A percentile compares a stretch with the other conserved stretches of the same genome.
Evolutionary conservation across 2,888 invertebrate species (phyloP).

Genomic region (Yponomeuta sedellus): DNA sequence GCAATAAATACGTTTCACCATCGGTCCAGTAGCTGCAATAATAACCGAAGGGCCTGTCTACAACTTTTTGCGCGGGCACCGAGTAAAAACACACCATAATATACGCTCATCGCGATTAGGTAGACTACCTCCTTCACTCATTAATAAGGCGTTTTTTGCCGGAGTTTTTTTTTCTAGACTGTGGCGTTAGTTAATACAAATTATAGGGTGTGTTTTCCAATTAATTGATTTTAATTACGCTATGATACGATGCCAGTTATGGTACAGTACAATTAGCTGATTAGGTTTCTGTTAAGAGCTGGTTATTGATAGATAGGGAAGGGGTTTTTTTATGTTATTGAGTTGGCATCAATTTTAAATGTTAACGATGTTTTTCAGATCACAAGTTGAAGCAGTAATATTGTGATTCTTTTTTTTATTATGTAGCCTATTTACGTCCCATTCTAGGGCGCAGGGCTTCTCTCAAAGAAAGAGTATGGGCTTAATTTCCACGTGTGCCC

Average conservation of each 20-base stretch:
- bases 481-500: too few species aligned
- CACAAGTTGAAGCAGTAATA: too few species aligned
- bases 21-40: conserved; percentile 9
- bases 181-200: conserved; percentile 6
- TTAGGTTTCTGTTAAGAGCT: neutral
- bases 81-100: neutral
- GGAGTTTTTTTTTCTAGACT: neutral
- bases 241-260: conserved; percentile 3
- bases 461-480: too few species aligned
- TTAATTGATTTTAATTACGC: conserved; percentile 12
- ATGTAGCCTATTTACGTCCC: too few species aligned
- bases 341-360: neutral
- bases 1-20: neutral
- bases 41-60: conserved; percentile 1
- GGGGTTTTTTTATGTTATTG: neutral
- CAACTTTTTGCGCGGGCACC: neutral
- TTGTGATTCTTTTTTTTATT: too few species aligned
- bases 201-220: conserved; percentile 5
- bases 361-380: too few species aligned
- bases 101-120: conserved; percentile 7
- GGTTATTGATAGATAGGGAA: neutral
- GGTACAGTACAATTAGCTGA: neutral
- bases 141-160: neutral
- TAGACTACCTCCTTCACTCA: conserved; percentile 2
- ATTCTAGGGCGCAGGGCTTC: too few species aligned